Percentiles rank a stretch among this genome's conserved stretches.
phyloP scores from a whole-genome alignment of 1,140 invertebrate genomes.

The Eueides isabella region DNA sequence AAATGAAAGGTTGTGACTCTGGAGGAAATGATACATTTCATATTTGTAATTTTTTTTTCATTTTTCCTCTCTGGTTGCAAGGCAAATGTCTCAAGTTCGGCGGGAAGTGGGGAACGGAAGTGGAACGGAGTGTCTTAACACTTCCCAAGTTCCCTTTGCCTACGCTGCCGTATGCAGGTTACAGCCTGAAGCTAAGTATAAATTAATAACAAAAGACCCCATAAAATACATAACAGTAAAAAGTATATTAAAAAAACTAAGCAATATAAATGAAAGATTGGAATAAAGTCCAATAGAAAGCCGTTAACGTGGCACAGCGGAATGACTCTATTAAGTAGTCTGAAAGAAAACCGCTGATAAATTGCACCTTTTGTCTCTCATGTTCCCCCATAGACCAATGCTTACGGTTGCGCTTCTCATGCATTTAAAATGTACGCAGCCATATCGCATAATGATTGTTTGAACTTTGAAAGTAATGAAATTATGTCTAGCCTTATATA shows the following conservation, averaged over 20 bases:
- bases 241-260: neutral
- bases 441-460: neutral
- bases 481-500: neutral
- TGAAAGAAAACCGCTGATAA: constrained; percentile 45
- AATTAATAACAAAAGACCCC: neutral
- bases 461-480: neutral
- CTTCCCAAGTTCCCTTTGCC: too few species aligned
- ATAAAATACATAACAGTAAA: neutral
- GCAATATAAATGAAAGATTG: constrained; percentile 13
- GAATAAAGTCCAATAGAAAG: constrained; percentile 28
- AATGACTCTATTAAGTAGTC: constrained; percentile 38
- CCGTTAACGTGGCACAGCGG: constrained; percentile 22
- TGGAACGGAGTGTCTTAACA: too few species aligned
- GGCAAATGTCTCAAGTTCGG: too few species aligned
- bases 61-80: too few species aligned
- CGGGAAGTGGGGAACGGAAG: too few species aligned
- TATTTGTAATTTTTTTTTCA: too few species aligned
- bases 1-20: too few species aligned
- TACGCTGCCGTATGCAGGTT: too few species aligned
- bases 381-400: constrained; percentile 9
- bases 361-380: constrained; percentile 41
- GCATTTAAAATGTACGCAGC: constrained; percentile 9
- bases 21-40: too few species aligned
- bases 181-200: too few species aligned
- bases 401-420: constrained; percentile 11